A percentile compares a stretch with the other conserved stretches of the same genome.
Conservation (phyloP, 2,113 vertebrate species). For the Sander lucioperca region DNA sequence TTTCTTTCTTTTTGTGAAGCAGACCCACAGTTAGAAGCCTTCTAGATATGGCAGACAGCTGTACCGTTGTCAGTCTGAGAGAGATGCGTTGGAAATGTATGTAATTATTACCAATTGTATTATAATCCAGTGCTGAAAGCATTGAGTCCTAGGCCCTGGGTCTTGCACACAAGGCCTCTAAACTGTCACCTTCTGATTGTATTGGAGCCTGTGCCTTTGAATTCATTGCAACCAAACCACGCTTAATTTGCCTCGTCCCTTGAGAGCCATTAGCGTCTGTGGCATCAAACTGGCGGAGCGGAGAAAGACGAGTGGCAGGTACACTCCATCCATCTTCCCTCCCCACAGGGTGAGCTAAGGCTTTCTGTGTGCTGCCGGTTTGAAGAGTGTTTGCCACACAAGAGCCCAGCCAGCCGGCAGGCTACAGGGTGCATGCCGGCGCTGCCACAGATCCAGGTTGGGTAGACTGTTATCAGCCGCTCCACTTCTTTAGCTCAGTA, state of each 20-base stretch:
- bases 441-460: constrained; percentile 16
- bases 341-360: constrained; percentile 41
- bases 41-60: constrained; percentile 4
- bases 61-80: constrained; percentile 20
- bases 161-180: constrained; percentile 27
- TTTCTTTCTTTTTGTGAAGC: background rate
- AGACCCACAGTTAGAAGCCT: constrained; percentile 27
- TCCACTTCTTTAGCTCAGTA: background rate
- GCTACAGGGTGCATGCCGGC: constrained; percentile 7
- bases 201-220: constrained; percentile 87
- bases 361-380: constrained; percentile 32
- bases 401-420: background rate
- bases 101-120: constrained; percentile 56
- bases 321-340: constrained; percentile 68
- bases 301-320: constrained; percentile 88
- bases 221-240: constrained; percentile 92
- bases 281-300: constrained; percentile 89
- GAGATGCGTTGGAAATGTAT: constrained; percentile 36
- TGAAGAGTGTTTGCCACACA: constrained; percentile 51
- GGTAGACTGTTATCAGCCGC: constrained; percentile 35
- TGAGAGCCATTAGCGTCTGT: constrained; percentile 92
- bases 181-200: constrained; percentile 53
- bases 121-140: constrained; percentile 37
- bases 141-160: background rate
- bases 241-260: constrained; percentile 93